Evolutionary conservation across 2,888 invertebrate genomes (phyloP), one percentile per base, ranked within the genome.

Genomic region (Apoda limacodes): DNA sequence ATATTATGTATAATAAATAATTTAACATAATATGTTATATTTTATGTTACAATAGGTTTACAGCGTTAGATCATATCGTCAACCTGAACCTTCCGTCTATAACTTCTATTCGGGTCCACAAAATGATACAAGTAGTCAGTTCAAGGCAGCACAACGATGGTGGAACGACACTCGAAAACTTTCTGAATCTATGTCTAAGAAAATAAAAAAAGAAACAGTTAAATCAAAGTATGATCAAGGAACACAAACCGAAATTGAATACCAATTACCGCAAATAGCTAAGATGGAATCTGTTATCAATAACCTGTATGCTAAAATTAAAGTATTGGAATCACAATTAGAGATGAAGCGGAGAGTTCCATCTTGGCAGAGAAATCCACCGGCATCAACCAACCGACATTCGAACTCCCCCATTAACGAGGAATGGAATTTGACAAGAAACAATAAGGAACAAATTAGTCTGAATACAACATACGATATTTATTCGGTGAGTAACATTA

Each of bases 221-320:
- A 33, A 22, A 9, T 39, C n/a, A n/a, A n/a, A n/a, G n/a, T n/a
- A 46, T 17, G 52, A 58, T 28, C 41, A 45, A 7, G 50, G 43
- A 22, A 59, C 54, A 4, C 60, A 60, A 43, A 60, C 59, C 1
- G 53, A 56, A 28, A 45, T 50, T 10, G 37, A 41, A 31, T 50
- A 45, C 27, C 40, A 49, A 9, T 35, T 47, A 20, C 46, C 52
- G 2, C 45, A 48, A 30, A 48, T 56, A 25, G 39, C 47, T 22
- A 41, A 45, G 28, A 53, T 58, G 56, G 49, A 60, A 36, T 41
- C 29, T 3, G 52, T 54, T 3, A 56, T 55, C 4, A 42, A 50
- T 23, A 47, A 43, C 4, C 37, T 58, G 9, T 48, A 44, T 27
- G 44, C 49, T 12, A 46, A 46, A 22, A 52, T 60, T 6, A 45